These are phyloP conservation scores for Hemistola chrysoprasaria DNA, from an alignment of 2,888 invertebrate genomes.

Conservation along the genomic window DNA sequence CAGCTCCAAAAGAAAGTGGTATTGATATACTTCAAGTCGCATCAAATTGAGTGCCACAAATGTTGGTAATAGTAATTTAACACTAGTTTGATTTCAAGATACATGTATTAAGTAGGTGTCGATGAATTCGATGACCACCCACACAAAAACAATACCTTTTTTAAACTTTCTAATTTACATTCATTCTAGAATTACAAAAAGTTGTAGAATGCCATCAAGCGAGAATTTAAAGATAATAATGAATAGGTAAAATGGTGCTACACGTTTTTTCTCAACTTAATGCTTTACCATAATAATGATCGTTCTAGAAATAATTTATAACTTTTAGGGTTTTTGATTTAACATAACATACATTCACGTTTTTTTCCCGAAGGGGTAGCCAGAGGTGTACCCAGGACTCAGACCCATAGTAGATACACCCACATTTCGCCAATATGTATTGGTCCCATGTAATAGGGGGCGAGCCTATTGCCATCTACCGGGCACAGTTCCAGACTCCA, in stretches of 20 bases:
- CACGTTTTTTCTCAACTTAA: background rate
- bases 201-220: background rate
- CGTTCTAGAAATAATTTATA: no score
- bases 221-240: conserved; percentile 7
- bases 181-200: conserved; percentile 22
- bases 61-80: conserved; percentile 45
- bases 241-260: background rate
- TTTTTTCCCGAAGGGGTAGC: no score
- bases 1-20: conserved; percentile 29
- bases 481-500: no score
- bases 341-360: no score
- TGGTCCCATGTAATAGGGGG: no score
- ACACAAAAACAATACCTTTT: conserved; percentile 13
- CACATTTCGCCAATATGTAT: no score
- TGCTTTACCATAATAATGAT: no score
- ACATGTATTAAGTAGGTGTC: conserved; percentile 44
- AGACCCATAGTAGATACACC: no score
- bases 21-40: conserved; percentile 52
- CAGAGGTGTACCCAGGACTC: no score
- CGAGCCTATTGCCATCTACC: no score
- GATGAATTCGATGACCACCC: conserved; percentile 29
- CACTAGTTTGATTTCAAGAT: conserved; percentile 47
- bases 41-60: conserved; percentile 53
- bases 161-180: conserved; percentile 13
- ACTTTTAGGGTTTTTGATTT: no score